Percentiles rank a stretch among this genome's conserved stretches.
Conservation (phyloP, 2,113 vertebrate genomes). For the Willisornis vidua region DNA sequence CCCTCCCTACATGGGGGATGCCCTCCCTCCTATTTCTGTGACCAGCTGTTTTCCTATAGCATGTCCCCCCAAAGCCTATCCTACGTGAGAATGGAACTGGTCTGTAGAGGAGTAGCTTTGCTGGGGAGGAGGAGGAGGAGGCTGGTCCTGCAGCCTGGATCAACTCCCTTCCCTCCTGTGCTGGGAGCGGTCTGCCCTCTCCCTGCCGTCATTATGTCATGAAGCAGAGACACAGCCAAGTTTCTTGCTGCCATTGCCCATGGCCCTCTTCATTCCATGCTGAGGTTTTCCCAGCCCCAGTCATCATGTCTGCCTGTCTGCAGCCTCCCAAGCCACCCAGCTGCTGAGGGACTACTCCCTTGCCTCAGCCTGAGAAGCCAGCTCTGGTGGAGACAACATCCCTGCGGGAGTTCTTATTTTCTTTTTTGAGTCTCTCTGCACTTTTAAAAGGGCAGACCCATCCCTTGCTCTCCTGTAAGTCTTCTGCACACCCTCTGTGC, state of each 20-base stretch:
- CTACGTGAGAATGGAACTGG: accelerated
- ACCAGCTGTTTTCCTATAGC: neutral
- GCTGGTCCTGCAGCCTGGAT: neutral
- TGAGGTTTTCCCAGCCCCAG: constrained; percentile 23
- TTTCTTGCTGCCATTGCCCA: neutral
- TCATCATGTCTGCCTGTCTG: neutral
- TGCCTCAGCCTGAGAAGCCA: neutral
- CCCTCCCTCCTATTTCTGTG: neutral
- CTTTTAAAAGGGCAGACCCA: neutral
- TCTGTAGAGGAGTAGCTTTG: neutral
- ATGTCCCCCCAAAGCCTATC: accelerated
- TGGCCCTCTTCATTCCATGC: neutral
- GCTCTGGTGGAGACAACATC: neutral
- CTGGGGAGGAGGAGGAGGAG: neutral
- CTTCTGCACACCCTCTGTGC: accelerated
- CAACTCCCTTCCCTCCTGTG: neutral
- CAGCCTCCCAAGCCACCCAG: neutral
- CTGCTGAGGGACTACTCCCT: neutral
- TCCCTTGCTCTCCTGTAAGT: neutral
- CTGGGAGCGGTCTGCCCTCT: neutral
- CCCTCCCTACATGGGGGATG: neutral
- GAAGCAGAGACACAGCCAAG: neutral
- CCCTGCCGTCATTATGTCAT: neutral
- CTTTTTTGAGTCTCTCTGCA: neutral
- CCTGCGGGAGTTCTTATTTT: neutral